Evolutionary conservation across 2,113 vertebrate species (phyloP), one percentile per base, ranked within the genome.

Genomic region (Microcebus jonahi): DNA sequence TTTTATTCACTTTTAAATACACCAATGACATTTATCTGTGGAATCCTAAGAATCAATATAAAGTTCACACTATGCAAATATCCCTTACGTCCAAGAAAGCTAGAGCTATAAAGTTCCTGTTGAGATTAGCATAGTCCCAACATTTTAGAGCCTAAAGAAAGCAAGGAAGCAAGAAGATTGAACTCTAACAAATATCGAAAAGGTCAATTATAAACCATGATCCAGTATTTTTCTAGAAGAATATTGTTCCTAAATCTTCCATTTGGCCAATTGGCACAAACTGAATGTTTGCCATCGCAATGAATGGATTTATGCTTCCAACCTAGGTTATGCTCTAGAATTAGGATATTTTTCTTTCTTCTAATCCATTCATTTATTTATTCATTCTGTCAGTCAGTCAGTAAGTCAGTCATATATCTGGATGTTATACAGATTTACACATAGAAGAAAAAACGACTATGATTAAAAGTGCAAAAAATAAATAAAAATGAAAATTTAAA

Each of bases 31-130:
- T 97, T 97, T 97, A 87, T 95, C 86, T 91, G 93, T 97, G 50
- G 96, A 94, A 82, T 95, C 73, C 31, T 91, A 97, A 96, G 91
- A 95, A 88, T 97, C 95, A 91, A 96, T 96, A 97, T 93, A 98
- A 98, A 97, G 97, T 97, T 98, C 97, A 97, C 59, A 65, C 45
- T 97, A 97, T 95, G 96, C 96, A 98, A 98, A 98, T 98, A 97
- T 34, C 80, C 79, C 86, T 96, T 88, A 82, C 91, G 83, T 70
- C 92, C 91, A 20, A 67, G 75, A 82, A 91, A 63, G 83, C 55
- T 93, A 94, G 94, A 89, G 77, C 83, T 94, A 29, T 76, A 91
- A 95, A 94, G 75, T 97, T 97, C 80, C 95, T 97, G 83, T 87
- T 96, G 83, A 95, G 95, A 97, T 98, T 97, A 97, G 82, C 68